Base-by-base conservation (phyloP, 1,140 invertebrate species). In the Drosophila quadrilineata region DNA sequence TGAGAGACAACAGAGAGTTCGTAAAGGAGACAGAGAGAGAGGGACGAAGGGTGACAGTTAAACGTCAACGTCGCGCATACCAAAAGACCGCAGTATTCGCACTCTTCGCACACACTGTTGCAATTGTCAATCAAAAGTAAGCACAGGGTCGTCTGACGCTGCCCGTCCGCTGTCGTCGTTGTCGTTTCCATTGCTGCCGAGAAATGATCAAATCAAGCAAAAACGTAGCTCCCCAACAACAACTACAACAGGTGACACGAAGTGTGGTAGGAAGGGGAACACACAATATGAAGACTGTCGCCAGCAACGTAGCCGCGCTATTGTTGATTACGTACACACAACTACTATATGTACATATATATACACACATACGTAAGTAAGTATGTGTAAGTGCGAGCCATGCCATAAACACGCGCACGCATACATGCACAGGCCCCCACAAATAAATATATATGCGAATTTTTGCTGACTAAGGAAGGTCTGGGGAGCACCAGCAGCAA, bases 381-480 rank as follows among this genome's bases (percentile, higher is more conserved):
- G 21, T 16, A 43, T 22, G 21, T 22, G 29, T 48, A 58, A 29
- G 43, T 46, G 43, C 33, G 31, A 43, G 46, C 50, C 36, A 22
- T 29, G 46, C 48, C 29, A 24, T 22, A 45, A 35, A 56, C 22
- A 58, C 46, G 28, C 62, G 75, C 22, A 75, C 56, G 69, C 41
- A 54, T 43, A 63, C 38, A 63, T 46, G 38, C 49, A 31, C 74
- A 85, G 45, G 82, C 77, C 6, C 21, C 26, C 56, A 58, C 21
- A 43, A 62, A 49, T 63, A 52, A 60, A 72, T 75, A 84, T 63
- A 75, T 84, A 79, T 68, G 79, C 79, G 79, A 85, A 85, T 68
- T 80, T 85, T 86, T 85, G 79, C 79, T 85, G 79, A 85, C 80
- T 85, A 85, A 85, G 79, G 80, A 85, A 85, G 79, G 79, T 86